Conservation (phyloP, 2,888 invertebrate genomes). For the Theristus sp. region DNA sequence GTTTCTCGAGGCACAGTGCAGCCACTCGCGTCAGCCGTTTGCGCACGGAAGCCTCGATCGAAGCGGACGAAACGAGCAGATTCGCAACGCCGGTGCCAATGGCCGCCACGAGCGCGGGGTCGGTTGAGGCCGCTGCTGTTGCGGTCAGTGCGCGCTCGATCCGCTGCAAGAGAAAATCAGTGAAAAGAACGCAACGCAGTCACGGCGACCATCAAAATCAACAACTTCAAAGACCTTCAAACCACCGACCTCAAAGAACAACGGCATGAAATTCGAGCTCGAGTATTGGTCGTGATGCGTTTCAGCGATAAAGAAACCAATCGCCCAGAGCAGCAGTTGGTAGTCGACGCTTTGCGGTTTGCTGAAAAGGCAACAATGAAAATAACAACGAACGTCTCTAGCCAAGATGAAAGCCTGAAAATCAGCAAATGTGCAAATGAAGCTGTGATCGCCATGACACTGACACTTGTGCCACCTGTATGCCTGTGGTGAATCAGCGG, state of each 20-base stretch:
- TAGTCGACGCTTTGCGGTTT: constrained; percentile 41
- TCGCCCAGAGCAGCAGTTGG: constrained; percentile 50
- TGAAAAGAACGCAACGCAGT: neutral
- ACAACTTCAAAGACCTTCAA: no score
- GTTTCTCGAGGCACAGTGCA: constrained; percentile 35
- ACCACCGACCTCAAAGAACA: constrained; percentile 31
- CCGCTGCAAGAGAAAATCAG: constrained; percentile 1
- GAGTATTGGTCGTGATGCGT: constrained; percentile 40
- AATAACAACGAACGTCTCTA: no score
- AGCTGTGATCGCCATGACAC: no score
- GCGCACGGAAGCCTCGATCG: constrained; percentile 41
- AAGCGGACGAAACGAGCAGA: constrained; percentile 38
- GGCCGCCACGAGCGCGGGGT: constrained; percentile 18
- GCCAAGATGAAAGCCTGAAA: no score
- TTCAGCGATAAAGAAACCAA: constrained; percentile 56
- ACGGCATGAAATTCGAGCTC: constrained; percentile 38
- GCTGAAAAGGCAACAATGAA: constrained; percentile 2
- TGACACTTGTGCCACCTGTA: no score
- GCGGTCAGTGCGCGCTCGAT: constrained; percentile 16
- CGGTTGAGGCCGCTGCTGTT: constrained; percentile 23
- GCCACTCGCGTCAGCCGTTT: constrained; percentile 50
- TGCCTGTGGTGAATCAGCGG: neutral
- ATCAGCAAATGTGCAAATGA: no score
- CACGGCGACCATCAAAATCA: no score
- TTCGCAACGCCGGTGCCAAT: constrained; percentile 49